Evolutionary conservation across 2,113 vertebrate species (phyloP).

Genomic region (Campylomormyrus tamandua): DNA sequence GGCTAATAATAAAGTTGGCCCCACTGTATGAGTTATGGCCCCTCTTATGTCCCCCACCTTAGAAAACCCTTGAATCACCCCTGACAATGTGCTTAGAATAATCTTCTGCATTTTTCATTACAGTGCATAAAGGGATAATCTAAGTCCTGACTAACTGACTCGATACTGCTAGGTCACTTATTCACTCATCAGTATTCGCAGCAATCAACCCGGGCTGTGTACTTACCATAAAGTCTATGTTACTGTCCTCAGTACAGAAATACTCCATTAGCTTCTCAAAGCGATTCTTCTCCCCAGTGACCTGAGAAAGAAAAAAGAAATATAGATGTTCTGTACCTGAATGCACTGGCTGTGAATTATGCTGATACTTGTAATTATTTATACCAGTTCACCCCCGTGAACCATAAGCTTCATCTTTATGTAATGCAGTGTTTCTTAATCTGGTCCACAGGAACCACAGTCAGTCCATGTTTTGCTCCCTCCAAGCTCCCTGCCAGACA

Average conservation of each 20-base stretch:
- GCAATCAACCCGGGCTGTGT: background rate
- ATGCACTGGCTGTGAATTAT: background rate
- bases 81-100: background rate
- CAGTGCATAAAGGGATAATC: background rate
- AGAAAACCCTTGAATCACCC: background rate
- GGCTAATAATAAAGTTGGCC: background rate
- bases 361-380: background rate
- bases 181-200: too few species aligned
- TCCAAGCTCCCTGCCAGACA: background rate
- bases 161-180: background rate
- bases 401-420: background rate
- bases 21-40: background rate
- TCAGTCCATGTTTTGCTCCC: background rate
- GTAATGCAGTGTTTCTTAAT: background rate
- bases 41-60: background rate
- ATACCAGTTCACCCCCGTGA: background rate
- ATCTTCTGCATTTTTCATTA: background rate
- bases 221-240: constrained; percentile 76
- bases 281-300: constrained; percentile 57
- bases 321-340: background rate
- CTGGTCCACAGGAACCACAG: background rate
- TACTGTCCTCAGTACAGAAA: constrained; percentile 68
- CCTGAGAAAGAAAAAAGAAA: constrained; percentile 23
- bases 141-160: background rate
- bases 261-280: constrained; percentile 71